These are phyloP conservation scores for Psammodynastes pulverulentus DNA, from an alignment of 2,113 vertebrate species.

Conservation along the genomic window DNA sequence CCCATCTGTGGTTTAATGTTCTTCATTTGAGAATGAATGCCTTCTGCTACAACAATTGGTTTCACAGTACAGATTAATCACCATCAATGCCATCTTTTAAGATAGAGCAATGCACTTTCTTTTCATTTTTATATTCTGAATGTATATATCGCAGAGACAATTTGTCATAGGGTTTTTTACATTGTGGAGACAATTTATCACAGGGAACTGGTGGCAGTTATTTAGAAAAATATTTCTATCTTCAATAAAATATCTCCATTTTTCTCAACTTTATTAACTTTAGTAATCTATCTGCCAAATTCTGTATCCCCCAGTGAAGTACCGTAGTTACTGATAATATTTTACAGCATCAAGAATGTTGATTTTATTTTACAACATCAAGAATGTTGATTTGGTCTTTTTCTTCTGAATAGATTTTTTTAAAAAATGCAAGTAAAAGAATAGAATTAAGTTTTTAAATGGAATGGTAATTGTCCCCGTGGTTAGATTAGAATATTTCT, in stretches of 20 bases:
- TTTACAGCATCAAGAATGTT: neutral
- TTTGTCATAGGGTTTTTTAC: neutral
- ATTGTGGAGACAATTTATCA: neutral
- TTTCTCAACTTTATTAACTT: neutral
- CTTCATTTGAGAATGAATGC: neutral
- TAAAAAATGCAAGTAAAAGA: neutral
- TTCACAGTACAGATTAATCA: neutral
- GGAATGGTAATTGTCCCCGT: neutral
- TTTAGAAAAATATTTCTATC: neutral
- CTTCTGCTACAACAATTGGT: fast-evolving
- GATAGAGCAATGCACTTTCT: neutral
- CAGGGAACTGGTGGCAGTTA: neutral
- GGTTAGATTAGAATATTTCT: neutral
- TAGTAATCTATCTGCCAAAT: neutral
- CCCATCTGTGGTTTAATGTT: neutral
- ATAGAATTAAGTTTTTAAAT: neutral
- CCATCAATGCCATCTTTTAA: neutral
- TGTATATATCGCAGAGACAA: neutral
- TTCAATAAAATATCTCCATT: neutral
- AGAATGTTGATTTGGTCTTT: neutral
- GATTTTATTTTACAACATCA: neutral
- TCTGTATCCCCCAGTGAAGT: neutral
- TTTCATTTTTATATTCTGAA: neutral
- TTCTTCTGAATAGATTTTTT: neutral
- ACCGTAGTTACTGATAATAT: neutral